A percentile compares a stretch with the other conserved stretches of the same genome.
Evolutionary conservation across 2,888 invertebrate species (phyloP).

Genomic region (Antitype chi): DNA sequence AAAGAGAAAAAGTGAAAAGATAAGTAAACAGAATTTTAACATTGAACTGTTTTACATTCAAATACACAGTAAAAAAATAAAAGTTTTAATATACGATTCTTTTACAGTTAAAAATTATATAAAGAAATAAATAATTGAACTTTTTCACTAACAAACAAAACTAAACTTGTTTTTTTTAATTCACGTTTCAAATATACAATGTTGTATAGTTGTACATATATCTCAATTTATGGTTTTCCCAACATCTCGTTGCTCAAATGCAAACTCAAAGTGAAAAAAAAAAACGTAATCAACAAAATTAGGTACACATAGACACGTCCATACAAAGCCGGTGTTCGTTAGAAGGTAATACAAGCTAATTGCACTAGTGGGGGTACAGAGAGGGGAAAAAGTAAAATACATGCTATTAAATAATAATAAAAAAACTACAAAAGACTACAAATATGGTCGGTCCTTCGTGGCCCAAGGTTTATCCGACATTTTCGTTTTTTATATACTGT

Average conservation of each 20-base stretch:
- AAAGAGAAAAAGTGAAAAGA: too few species aligned
- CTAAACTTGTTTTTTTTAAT: too few species aligned
- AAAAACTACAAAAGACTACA: slow-evolving; percentile 33
- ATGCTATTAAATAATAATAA: slow-evolving; percentile 73
- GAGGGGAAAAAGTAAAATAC: slow-evolving; percentile 58
- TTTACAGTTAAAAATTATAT: too few species aligned
- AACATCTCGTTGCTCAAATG: slow-evolving; percentile 86
- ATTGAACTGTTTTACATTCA: not conserved
- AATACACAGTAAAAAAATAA: too few species aligned
- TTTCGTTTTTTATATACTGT: slow-evolving; percentile 19
- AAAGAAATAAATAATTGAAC: not conserved
- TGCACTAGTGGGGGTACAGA: slow-evolving; percentile 56
- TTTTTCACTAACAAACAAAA: not conserved
- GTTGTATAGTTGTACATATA: too few species aligned
- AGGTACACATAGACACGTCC: slow-evolving; percentile 79
- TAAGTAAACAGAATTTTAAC: too few species aligned
- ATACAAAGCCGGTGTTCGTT: slow-evolving; percentile 85
- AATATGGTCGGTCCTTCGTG: slow-evolving; percentile 36
- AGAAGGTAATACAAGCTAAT: slow-evolving; percentile 70
- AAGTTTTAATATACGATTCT: too few species aligned
- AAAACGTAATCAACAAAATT: slow-evolving; percentile 75
- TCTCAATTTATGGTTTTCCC: slow-evolving; percentile 69
- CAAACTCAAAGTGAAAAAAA: slow-evolving; percentile 82
- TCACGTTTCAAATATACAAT: too few species aligned
- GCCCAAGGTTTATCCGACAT: slow-evolving; percentile 37